Percentiles rank a stretch among this genome's conserved stretches.
Conservation (phyloP, 2,888 invertebrate species). For the Ophion costatus region DNA sequence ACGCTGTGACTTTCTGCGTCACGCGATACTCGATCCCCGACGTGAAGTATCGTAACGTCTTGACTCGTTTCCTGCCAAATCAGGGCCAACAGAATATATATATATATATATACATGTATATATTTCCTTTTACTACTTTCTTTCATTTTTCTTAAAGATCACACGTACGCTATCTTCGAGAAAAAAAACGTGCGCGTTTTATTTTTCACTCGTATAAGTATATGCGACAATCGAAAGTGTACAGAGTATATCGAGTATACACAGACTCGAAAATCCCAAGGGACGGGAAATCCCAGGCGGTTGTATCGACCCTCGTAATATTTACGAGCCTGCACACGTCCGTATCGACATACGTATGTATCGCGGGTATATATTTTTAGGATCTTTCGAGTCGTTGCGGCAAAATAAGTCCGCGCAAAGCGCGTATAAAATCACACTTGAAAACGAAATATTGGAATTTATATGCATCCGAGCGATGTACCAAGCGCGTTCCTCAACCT, state of each 20-base stretch:
- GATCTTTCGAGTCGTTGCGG: slow-evolving; percentile 25
- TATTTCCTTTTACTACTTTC: too few relatives aligned
- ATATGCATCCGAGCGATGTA: slow-evolving; percentile 68
- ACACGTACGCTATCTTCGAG: too few relatives aligned
- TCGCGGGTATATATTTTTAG: slow-evolving; percentile 12
- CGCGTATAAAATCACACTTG: slow-evolving; percentile 80
- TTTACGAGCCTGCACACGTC: slow-evolving; percentile 75
- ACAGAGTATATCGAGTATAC: background rate
- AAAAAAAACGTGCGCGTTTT: too few relatives aligned
- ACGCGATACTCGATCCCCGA: background rate
- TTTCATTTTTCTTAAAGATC: too few relatives aligned
- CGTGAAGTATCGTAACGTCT: too few relatives aligned
- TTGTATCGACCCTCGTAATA: slow-evolving; percentile 81
- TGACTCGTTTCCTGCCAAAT: too few relatives aligned
- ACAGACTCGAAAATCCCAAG: slow-evolving; percentile 65
- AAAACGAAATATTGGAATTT: slow-evolving; percentile 79
- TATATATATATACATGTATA: too few relatives aligned
- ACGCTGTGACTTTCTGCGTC: background rate
- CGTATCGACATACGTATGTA: slow-evolving; percentile 1
- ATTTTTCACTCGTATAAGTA: too few relatives aligned
- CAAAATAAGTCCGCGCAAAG: slow-evolving; percentile 75
- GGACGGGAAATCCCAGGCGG: slow-evolving; percentile 79
- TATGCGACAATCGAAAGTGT: background rate
- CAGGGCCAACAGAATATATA: too few relatives aligned
- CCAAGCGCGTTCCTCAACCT: slow-evolving; percentile 16